These are phyloP conservation scores for Eubasilissa regina DNA, from an alignment of 1,140 invertebrate species.

Conservation along the genomic window DNA sequence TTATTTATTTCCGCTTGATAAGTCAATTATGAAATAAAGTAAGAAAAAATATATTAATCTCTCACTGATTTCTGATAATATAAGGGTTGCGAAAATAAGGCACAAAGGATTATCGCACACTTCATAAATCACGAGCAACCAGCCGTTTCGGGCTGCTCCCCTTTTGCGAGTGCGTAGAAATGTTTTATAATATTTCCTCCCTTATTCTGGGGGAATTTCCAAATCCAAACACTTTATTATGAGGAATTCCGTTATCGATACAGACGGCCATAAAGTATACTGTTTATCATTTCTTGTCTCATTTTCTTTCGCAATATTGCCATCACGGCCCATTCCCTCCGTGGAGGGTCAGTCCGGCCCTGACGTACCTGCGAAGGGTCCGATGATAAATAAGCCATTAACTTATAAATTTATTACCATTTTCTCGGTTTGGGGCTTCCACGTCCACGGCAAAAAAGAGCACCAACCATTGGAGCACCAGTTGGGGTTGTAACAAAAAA, in stretches of 20 bases:
- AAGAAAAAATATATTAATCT: too few relatives aligned
- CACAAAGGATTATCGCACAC: neutral
- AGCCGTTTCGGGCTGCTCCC: neutral
- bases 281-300: slow-evolving; percentile 41
- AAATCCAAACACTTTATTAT: slow-evolving; percentile 29
- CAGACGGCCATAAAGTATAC: slow-evolving; percentile 21
- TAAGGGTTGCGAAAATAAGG: too few relatives aligned
- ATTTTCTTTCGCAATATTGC: slow-evolving; percentile 25
- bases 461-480: too few relatives aligned
- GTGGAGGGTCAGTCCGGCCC: neutral
- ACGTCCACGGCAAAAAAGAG: neutral
- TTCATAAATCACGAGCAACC: slow-evolving; percentile 8
- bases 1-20: too few relatives aligned
- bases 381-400: slow-evolving; percentile 55
- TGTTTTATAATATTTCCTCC: slow-evolving; percentile 4
- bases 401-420: slow-evolving; percentile 53
- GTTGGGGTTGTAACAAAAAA: neutral
- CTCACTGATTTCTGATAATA: too few relatives aligned
- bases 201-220: neutral
- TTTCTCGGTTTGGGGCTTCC: slow-evolving; percentile 17
- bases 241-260: slow-evolving; percentile 27
- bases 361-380: slow-evolving; percentile 4
- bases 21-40: neutral
- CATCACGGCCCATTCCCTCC: neutral
- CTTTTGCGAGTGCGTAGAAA: slow-evolving; percentile 17